These are phyloP conservation scores for Psephotus haematonotus DNA, from an alignment of 2,113 vertebrate genomes.

Conservation along the genomic window DNA sequence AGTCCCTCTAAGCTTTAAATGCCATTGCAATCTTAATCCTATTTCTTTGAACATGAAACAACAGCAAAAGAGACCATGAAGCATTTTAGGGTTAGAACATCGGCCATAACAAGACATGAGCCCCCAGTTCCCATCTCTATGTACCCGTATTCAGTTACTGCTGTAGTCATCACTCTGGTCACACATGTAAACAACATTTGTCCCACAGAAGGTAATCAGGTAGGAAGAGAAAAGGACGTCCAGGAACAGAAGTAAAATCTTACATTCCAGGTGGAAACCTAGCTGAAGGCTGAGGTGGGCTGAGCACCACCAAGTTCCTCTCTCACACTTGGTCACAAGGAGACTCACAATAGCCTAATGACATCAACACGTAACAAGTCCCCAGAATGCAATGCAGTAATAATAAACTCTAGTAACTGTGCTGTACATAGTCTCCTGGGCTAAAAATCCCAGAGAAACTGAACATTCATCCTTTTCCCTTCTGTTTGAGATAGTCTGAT, in stretches of 20 bases:
- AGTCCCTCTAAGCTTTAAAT: background rate
- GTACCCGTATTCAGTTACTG: background rate
- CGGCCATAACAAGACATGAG: background rate
- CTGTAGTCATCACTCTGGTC: background rate
- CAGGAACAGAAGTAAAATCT: background rate
- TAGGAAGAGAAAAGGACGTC: background rate
- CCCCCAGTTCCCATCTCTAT: background rate
- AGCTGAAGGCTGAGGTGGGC: background rate
- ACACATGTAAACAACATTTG: accelerated
- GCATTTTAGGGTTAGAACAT: too few relatives aligned
- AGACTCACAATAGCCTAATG: background rate
- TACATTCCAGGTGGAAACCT: background rate
- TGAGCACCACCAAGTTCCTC: background rate
- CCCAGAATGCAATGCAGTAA: background rate
- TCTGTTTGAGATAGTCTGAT: background rate
- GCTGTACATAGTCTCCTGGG: background rate
- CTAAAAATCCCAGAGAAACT: background rate
- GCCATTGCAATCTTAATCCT: background rate
- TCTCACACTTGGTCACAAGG: background rate
- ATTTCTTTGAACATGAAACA: background rate
- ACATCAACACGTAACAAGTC: background rate
- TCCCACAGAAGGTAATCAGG: background rate
- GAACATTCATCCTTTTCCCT: background rate
- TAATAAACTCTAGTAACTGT: background rate
- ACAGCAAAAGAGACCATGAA: background rate